phyloP scores from a whole-genome alignment of 2,888 invertebrate genomes.

The Yponomeuta cagnagella region DNA sequence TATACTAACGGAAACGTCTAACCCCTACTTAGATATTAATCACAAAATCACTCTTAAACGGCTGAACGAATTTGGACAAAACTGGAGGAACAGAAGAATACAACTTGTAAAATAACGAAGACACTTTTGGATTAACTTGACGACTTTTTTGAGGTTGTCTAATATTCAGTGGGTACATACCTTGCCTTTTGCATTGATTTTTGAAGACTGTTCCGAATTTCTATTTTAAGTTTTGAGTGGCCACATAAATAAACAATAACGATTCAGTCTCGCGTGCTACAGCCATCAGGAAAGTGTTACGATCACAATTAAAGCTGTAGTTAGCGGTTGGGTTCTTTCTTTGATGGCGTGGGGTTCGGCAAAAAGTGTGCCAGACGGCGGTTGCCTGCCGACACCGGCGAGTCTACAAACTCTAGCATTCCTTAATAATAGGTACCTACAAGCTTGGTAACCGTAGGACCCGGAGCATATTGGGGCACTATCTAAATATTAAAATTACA shows the following conservation, averaged over 20 bases:
- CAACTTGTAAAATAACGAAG: too few species aligned
- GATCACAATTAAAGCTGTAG: slow-evolving; percentile 22
- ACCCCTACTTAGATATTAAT: too few species aligned
- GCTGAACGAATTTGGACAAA: too few species aligned
- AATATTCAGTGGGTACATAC: too few species aligned
- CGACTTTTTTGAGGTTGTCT: too few species aligned
- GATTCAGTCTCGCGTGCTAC: slow-evolving; percentile 28
- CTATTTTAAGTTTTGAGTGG: slow-evolving; percentile 37
- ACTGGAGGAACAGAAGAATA: too few species aligned
- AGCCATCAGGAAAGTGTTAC: slow-evolving; percentile 18
- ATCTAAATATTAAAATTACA: too few species aligned
- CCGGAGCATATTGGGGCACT: too few species aligned
- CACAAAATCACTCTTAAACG: too few species aligned
- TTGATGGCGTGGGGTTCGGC: slow-evolving; percentile 29
- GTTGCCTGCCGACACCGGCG: slow-evolving; percentile 9
- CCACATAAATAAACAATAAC: slow-evolving; percentile 23
- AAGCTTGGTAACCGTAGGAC: too few species aligned
- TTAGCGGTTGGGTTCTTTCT: slow-evolving; percentile 13
- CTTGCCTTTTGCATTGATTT: not conserved
- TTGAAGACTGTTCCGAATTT: slow-evolving; percentile 23
- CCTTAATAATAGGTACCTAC: not conserved
- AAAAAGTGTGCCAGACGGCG: slow-evolving; percentile 47
- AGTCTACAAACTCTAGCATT: not conserved
- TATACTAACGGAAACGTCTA: too few species aligned
- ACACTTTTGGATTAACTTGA: too few species aligned